phyloP scores from a whole-genome alignment of 2,888 invertebrate genomes.

The Drosophila crucigera region DNA sequence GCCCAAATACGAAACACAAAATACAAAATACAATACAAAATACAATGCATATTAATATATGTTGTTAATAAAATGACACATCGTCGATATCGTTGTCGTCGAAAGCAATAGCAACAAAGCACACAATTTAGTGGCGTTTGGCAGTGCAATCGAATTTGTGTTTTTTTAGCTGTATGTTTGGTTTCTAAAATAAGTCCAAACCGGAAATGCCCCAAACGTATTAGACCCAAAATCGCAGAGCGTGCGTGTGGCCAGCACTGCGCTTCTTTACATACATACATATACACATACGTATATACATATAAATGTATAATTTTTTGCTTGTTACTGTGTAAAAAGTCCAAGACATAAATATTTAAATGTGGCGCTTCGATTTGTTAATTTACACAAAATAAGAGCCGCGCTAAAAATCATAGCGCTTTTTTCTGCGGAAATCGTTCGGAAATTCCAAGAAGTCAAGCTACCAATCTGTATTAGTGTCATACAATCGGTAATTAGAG shows the following conservation, averaged over 20 bases:
- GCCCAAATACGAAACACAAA: constrained; percentile 40
- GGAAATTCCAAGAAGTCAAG: constrained; percentile 54
- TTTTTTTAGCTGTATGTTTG: constrained; percentile 11
- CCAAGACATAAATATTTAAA: constrained; percentile 61
- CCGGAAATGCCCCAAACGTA: constrained; percentile 68
- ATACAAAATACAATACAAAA: constrained; percentile 25
- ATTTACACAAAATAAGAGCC: constrained; percentile 55
- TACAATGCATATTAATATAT: constrained; percentile 21
- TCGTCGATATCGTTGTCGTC: constrained; percentile 45
- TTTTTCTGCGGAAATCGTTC: constrained; percentile 53
- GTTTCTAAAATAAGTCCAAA: constrained; percentile 30
- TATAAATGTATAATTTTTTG: neutral
- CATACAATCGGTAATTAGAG: neutral
- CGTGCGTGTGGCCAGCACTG: constrained; percentile 23
- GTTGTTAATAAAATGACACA: constrained; percentile 69
- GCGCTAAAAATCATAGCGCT: constrained; percentile 16
- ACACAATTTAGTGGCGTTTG: constrained; percentile 16
- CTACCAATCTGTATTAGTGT: constrained; percentile 3
- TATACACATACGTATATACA: neutral
- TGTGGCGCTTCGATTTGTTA: constrained; percentile 76
- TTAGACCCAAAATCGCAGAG: constrained; percentile 24
- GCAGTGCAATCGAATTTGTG: constrained; percentile 47
- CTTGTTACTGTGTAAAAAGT: constrained; percentile 16
- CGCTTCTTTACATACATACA: constrained; percentile 2
- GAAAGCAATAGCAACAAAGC: constrained; percentile 40